phyloP scores from a whole-genome alignment of 1,140 invertebrate genomes.

The Tigriopus japonicus region DNA sequence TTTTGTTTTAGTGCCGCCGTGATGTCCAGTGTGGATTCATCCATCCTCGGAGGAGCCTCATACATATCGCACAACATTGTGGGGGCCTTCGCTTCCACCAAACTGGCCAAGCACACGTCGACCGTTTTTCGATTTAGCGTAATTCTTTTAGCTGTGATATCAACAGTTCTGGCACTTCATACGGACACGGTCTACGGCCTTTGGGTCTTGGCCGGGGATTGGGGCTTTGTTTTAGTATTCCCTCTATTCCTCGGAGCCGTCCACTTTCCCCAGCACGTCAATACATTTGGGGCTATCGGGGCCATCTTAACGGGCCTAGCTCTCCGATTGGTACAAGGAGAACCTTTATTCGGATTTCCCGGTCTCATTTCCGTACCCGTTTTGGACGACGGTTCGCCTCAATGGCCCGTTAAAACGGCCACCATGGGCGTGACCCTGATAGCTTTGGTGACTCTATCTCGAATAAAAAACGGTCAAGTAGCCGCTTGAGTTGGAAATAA shows the following conservation, averaged over 20 bases:
- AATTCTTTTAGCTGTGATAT: background rate
- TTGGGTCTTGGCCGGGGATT: background rate
- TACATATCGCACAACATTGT: background rate
- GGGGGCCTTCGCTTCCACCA: background rate
- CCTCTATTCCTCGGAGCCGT: background rate
- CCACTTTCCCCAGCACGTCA: background rate
- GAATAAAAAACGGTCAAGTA: no score
- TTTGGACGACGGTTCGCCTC: no score
- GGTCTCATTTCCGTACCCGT: background rate
- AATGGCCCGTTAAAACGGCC: no score
- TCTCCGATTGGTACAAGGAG: background rate
- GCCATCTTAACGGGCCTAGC: background rate
- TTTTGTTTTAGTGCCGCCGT: background rate
- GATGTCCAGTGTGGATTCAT: conserved; percentile 6
- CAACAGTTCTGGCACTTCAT: background rate
- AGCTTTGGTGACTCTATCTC: no score
- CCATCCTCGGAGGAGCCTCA: background rate
- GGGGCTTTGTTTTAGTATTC: background rate
- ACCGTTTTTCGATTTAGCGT: background rate
- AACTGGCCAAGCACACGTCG: background rate
- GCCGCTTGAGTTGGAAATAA: no score
- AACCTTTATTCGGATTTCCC: background rate
- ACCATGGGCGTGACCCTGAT: no score
- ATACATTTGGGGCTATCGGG: background rate
- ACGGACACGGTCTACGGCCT: background rate